Evolutionary conservation across 2,888 invertebrate species (phyloP), one percentile per base, ranked within the genome.

Genomic region (Gymnoscelis rufifasciata): DNA sequence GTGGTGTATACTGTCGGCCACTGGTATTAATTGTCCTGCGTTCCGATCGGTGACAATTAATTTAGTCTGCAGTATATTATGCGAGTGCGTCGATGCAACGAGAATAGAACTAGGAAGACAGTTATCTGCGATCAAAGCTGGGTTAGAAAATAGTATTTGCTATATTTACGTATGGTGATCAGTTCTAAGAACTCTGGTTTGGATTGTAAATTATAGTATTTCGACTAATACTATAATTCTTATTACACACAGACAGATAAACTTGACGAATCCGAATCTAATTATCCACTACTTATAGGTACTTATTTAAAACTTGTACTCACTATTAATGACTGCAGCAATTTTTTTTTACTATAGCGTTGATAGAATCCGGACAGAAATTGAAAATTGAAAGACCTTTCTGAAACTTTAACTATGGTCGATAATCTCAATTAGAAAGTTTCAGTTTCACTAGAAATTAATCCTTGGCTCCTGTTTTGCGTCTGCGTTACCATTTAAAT

Each of bases 391-490:
- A 33, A 31, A 40, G n/a, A 3, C 2, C 12, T 12, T 30, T 27
- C 7, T n/a, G n/a, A 27, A 14, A 47, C 56, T 62, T 63, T 63
- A 59, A 66, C 62, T 60, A 66, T 60, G 55, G 61, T 60, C 64
- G 58, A 69, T 72, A 71, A 73, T 71, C 62, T 59, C 69, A 68
- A 71, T 72, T 72, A 71, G 54, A 63, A 68, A 75, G 62, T 71
- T 71, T 57, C 19, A n/a, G n/a, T 23, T 11, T n/a, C 26, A 6
- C 10, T 7, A 10, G 19, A 35, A 35, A 35, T 35, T 35, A 35
- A 35, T 35, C 33, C 33, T 5, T 15, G 10, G 19, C 10, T 35
- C 19, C 2, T 2, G 10, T 10, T 28, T 28, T 10, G 19, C 33
- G 10, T 35, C 10, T 14, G 19, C 10, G 10, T 3, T n/a, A n/a